These are phyloP conservation scores for Florisuga fusca DNA, from an alignment of 2,797 vertebrate species.

Conservation along the genomic window DNA sequence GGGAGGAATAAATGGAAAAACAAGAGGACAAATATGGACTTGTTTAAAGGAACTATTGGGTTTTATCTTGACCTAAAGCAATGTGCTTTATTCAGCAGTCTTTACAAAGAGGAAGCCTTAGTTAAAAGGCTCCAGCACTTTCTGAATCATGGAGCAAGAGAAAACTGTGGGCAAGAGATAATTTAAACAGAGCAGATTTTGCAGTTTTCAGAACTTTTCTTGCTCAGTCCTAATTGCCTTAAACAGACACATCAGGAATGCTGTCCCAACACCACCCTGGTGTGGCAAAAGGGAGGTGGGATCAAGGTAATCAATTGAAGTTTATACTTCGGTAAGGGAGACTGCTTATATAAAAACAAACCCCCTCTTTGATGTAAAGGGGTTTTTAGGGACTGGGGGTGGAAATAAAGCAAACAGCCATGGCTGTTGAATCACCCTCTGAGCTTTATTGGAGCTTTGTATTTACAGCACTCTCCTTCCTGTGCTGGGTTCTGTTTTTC, in stretches of 20 bases:
- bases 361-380: background rate
- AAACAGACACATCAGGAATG: background rate
- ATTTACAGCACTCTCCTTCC: background rate
- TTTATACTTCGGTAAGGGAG: background rate
- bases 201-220: background rate
- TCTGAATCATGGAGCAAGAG: conserved; percentile 44
- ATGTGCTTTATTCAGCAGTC: conserved; percentile 54
- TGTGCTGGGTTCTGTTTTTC: background rate
- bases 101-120: conserved; percentile 47
- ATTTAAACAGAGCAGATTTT: background rate
- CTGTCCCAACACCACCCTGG: background rate
- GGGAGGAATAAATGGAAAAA: conserved; percentile 36
- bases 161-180: background rate
- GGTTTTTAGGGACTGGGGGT: background rate
- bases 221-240: background rate
- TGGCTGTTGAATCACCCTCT: background rate
- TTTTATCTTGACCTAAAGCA: conserved; percentile 28
- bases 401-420: background rate
- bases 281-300: background rate
- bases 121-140: background rate
- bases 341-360: background rate
- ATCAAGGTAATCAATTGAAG: background rate
- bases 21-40: conserved; percentile 27
- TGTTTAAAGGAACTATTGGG: conserved; percentile 28
- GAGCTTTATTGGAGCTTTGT: background rate